These are phyloP conservation scores for Caerostris darwini DNA, from an alignment of 1,140 invertebrate species.

Conservation along the genomic window DNA sequence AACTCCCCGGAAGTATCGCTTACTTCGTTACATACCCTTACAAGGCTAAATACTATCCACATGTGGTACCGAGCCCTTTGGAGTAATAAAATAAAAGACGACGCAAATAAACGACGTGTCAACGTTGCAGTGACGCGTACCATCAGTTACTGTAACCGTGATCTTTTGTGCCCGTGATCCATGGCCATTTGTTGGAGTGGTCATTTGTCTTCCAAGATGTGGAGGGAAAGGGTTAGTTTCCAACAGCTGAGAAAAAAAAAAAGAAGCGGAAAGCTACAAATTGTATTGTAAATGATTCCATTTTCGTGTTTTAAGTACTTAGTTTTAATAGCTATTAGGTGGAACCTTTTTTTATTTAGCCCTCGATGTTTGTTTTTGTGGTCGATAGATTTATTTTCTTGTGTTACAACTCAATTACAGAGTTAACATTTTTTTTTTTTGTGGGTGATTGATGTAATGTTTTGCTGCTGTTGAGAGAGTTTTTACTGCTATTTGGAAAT, in stretches of 20 bases:
- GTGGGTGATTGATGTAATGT: too few relatives aligned
- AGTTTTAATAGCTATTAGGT: neutral
- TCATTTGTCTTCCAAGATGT: neutral
- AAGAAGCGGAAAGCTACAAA: neutral
- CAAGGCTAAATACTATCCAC: neutral
- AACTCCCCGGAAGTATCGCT: neutral
- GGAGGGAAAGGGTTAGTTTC: neutral
- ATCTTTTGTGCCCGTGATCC: conserved; percentile 39
- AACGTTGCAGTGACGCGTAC: neutral
- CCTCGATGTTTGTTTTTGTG: too few relatives aligned
- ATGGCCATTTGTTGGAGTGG: neutral
- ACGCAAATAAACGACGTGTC: conserved; percentile 27
- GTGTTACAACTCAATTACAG: too few relatives aligned
- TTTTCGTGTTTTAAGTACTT: neutral
- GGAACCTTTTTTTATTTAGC: neutral
- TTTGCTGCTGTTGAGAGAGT: too few relatives aligned
- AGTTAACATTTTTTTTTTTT: too few relatives aligned
- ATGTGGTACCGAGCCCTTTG: neutral
- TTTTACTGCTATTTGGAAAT: too few relatives aligned
- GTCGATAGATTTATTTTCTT: too few relatives aligned
- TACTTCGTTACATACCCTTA: neutral
- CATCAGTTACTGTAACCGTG: neutral
- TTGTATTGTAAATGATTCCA: neutral
- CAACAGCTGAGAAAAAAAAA: neutral
- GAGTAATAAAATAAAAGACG: conserved; percentile 23